phyloP scores from a whole-genome alignment of 1,140 invertebrate genomes.

The Drosophila littoralis region DNA sequence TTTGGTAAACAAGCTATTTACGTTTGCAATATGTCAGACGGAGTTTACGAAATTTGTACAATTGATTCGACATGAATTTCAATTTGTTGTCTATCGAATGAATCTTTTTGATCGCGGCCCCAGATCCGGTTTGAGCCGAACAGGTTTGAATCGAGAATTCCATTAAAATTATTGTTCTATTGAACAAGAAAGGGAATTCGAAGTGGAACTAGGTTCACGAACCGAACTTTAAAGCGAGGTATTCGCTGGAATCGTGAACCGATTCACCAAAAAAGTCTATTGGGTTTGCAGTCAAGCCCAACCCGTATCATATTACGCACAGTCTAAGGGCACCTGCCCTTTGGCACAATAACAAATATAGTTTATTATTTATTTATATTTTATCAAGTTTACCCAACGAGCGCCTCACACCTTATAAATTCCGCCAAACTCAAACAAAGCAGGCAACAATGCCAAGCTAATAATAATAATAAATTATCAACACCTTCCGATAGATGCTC shows the following conservation, averaged over 20 bases:
- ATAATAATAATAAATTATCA: slow-evolving; percentile 78
- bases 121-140: background rate
- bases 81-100: background rate
- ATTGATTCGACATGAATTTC: background rate
- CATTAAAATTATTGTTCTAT: too few relatives aligned
- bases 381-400: slow-evolving; percentile 15
- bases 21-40: slow-evolving; percentile 8
- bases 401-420: slow-evolving; percentile 44
- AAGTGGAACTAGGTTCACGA: too few relatives aligned
- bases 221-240: too few relatives aligned
- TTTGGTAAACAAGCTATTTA: slow-evolving; percentile 11
- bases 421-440: slow-evolving; percentile 27
- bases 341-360: slow-evolving; percentile 5
- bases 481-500: slow-evolving; percentile 54
- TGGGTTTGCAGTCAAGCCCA: too few relatives aligned
- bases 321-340: background rate
- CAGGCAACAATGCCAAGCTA: slow-evolving; percentile 60
- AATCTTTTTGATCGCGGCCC: background rate
- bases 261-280: background rate
- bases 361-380: slow-evolving; percentile 15
- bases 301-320: background rate
- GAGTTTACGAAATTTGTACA: background rate
- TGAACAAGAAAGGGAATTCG: too few relatives aligned
- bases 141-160: too few relatives aligned
- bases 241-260: too few relatives aligned